phyloP scores from a whole-genome alignment of 2,113 vertebrate species.

The Ceyx melanurus region DNA sequence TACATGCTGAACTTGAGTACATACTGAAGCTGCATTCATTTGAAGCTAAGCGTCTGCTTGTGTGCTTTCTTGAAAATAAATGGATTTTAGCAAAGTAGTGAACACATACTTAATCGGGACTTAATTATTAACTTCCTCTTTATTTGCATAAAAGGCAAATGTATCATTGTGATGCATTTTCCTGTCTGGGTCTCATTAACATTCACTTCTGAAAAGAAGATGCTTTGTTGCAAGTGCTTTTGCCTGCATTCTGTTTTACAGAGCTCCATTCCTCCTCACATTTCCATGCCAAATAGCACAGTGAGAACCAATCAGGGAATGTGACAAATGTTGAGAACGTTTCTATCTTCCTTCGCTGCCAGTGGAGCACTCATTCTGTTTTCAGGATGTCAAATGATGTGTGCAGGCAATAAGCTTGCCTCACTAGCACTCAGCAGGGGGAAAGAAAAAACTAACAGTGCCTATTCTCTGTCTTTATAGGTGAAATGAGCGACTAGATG shows the following conservation, averaged over 20 bases:
- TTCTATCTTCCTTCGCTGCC: conserved; percentile 8
- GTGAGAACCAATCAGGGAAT: conserved; percentile 14
- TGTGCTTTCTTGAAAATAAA: not conserved
- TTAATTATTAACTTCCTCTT: not conserved
- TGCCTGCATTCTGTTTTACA: rapidly evolving
- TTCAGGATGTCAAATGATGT: conserved; percentile 40
- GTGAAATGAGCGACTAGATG: not conserved
- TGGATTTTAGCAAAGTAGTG: not conserved
- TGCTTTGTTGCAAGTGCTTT: not conserved
- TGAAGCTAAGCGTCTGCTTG: not conserved
- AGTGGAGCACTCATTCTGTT: conserved; percentile 2
- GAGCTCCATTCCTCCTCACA: not conserved
- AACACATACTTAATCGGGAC: not conserved
- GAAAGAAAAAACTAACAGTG: not conserved
- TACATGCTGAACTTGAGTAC: not conserved
- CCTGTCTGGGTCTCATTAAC: not conserved
- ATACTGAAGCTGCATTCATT: not conserved
- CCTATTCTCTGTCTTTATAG: not conserved
- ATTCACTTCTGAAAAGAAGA: not conserved
- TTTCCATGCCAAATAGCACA: conserved; percentile 4
- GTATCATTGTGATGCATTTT: not conserved
- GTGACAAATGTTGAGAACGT: conserved; percentile 31
- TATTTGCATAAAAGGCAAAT: not conserved
- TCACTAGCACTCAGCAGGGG: not conserved
- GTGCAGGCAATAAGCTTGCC: conserved; percentile 30